These are phyloP conservation scores for Montipora sp. DNA, from an alignment of 64 coral and sea anemone genomes.

Conservation along the genomic window DNA sequence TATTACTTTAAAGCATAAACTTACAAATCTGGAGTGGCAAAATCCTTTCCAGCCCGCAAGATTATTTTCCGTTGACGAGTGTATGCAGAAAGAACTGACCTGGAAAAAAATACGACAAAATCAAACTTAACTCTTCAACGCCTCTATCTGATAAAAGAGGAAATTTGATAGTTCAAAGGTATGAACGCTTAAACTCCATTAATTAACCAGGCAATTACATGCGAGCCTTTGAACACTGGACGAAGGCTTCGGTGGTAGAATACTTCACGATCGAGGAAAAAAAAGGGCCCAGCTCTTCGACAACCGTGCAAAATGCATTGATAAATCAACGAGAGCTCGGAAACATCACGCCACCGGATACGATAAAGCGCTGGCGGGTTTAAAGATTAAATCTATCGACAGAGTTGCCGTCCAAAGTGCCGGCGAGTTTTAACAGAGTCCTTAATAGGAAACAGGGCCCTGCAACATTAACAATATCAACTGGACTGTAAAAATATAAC, in stretches of 20 bases:
- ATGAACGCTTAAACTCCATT: background rate
- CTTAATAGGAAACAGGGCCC: too few species aligned
- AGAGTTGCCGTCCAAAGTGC: background rate
- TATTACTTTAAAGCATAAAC: background rate
- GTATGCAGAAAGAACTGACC: too few species aligned
- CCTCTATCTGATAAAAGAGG: constrained; percentile 10
- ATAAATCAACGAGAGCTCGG: background rate
- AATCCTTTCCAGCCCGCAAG: constrained; percentile 9
- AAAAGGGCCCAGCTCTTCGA: too few species aligned
- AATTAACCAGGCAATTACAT: background rate
- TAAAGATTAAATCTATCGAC: background rate
- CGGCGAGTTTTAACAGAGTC: background rate
- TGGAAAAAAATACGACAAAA: too few species aligned
- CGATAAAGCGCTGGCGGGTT: background rate
- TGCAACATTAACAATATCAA: background rate
- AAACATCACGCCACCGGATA: constrained; percentile 19
- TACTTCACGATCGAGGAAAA: too few species aligned
- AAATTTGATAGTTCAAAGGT: constrained; percentile 40
- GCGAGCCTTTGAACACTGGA: background rate
- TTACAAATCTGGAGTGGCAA: background rate
- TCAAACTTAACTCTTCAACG: background rate
- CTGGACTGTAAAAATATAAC: too few species aligned
- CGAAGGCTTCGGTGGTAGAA: background rate
- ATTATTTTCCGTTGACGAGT: background rate
- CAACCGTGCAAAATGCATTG: background rate